A percentile compares a stretch with the other conserved stretches of the same genome.
These are phyloP conservation scores for Ctenochaetus hawaiiensis DNA, from an alignment of 2,797 vertebrate genomes.

Conservation along the genomic window DNA sequence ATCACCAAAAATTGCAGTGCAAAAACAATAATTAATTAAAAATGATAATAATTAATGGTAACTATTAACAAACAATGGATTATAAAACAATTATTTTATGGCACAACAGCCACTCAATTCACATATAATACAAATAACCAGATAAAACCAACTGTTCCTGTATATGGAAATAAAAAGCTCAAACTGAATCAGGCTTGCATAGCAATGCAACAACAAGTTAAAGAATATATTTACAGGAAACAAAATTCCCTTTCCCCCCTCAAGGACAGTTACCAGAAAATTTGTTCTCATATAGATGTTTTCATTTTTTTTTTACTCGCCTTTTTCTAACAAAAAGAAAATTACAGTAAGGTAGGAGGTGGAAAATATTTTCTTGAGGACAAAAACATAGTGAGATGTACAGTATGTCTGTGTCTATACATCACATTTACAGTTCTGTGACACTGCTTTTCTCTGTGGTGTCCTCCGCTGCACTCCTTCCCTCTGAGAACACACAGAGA, in stretches of 20 bases:
- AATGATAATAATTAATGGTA: constrained; percentile 88
- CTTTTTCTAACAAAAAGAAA: constrained; percentile 94
- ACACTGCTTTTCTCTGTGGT: constrained; percentile 58
- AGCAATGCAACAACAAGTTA: constrained; percentile 96
- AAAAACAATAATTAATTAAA: constrained; percentile 96
- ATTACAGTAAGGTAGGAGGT: constrained; percentile 92
- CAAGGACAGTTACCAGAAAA: constrained; percentile 80
- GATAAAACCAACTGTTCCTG: constrained; percentile 93
- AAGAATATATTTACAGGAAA: constrained; percentile 98
- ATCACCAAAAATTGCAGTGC: constrained; percentile 99
- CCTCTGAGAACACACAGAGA: constrained; percentile 90
- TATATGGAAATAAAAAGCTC: constrained; percentile 87
- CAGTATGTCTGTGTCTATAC: constrained; percentile 97
- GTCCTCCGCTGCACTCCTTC: constrained; percentile 49
- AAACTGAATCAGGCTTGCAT: constrained; percentile 96
- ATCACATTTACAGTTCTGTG: constrained; percentile 97
- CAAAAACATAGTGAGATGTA: constrained; percentile 93
- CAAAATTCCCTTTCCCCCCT: constrained; percentile 83
- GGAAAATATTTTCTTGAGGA: constrained; percentile 90
- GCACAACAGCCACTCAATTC: constrained; percentile 98
- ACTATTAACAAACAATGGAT: constrained; percentile 92
- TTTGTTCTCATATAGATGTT: constrained; percentile 81
- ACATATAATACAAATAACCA: constrained; percentile 99
- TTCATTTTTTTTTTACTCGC: constrained; percentile 73
- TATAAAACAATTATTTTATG: constrained; percentile 97